Evolutionary conservation across 2,797 vertebrate species (phyloP), one percentile per base, ranked within the genome.

Genomic region (Fringilla coelebs): DNA sequence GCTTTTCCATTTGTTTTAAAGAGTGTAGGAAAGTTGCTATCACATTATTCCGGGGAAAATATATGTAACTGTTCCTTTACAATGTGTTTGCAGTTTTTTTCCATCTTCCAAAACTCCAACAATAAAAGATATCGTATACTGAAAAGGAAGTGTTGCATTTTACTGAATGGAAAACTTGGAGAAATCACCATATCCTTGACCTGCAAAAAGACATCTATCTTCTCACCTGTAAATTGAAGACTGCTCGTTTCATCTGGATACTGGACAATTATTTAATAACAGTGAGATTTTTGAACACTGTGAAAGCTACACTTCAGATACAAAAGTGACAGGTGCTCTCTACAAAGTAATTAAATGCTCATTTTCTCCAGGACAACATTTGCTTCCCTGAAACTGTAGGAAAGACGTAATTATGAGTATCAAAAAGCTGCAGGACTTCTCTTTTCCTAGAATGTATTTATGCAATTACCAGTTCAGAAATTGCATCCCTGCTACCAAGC

Each of bases 1-100:
- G 48, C 43, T 92, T 95, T 97, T 96, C 80, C 91, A 67, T 32
- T 73, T 86, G 51, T 85, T 96, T 90, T 68, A 67, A 73, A 74
- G 55, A 92, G 52, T 21, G 16, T 48, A 79, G 94, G 87, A 86
- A 97, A 91, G 28, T 85, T 84, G 57, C 36, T 75, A 91, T 73
- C 73, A 46, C 43, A 38, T 86, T 79, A 86, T 88, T 91, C 88
- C 82, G 48, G 84, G 79, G 58, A 91, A 96, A 90, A 85, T 45
- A 66, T 38, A 68, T 72, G 68, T 34, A 77, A 49, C 34, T 85
- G 71, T 93, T 91, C 90, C 62, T 73, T 85, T 81, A 73, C 65
- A 62, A 45, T 0, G 21, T 60, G 61, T 74, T 80, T 8, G 1
- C 9, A 16, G 41, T 90, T 72, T 40, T 79, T 87, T 86, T 86